Evolutionary conservation across 35 echinoderm and acorn worm species (phyloP), one percentile per base, ranked within the genome.

Genomic region (Eucidaris tribuloides): DNA sequence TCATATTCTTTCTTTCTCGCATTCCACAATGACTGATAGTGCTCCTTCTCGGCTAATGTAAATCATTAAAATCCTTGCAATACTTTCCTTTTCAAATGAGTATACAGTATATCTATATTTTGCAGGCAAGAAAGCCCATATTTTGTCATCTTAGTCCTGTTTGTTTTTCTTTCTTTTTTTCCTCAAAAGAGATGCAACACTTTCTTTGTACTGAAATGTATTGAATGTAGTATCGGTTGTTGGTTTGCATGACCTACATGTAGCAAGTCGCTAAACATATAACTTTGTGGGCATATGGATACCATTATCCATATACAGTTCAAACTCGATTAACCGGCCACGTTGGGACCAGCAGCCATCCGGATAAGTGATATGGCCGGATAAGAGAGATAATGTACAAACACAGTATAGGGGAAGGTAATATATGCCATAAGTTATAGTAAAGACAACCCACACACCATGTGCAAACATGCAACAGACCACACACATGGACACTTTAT

Each of bases 81-180:
- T 64, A 64, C 61, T 64, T 64, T 64, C 61, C 61, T 64, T 64
- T 64, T 64, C 61, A 64, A 64, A 64, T 64, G 61, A 29, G 61
- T 27, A 64, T 64, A 64, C 61, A 64, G 28, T 27, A 64, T 27
- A 64, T 11, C 61, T 13, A 27, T 11, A 28, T 29, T 11, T 29
- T 13, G 11, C 28, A 27, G 61, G 61, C 27, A 64, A 27, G 61
- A 13, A 13, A 5, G 11, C n/a, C n/a, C n/a, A n/a, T n/a, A n/a
- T 64, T 29, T 64, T 11, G 61, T 11, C 11, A 64, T 27, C 61
- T 64, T 64, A 64, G 61, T 11, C 61, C 61, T 64, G 5, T 27
- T 64, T 29, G n/a, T n/a, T 64, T 52, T 52, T 11, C n/a, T 9
- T 52, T 52, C 48, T 52, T 52, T 52, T 52, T n/a, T 52, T 52